Percentiles rank a stretch among this genome's conserved stretches.
phyloP scores from a whole-genome alignment of 2,888 invertebrate genomes.

The Ochropacha duplaris region DNA sequence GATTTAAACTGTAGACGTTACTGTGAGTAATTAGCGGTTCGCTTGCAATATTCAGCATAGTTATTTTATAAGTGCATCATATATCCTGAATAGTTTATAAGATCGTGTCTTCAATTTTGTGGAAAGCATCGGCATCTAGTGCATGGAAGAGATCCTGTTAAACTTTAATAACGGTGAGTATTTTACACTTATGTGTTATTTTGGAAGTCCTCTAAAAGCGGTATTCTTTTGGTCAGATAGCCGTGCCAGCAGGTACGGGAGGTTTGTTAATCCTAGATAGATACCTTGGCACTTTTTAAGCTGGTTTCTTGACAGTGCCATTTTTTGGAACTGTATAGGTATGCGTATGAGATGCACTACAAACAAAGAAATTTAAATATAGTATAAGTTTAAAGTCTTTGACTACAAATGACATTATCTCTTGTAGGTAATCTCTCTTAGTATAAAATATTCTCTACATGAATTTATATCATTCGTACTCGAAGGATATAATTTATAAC shows the following conservation, averaged over 20 bases:
- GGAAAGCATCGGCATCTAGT: conserved; percentile 68
- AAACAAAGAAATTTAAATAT: no score
- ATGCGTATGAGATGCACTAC: no score
- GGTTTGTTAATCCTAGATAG: not conserved
- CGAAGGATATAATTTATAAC: no score
- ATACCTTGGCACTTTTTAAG: not conserved
- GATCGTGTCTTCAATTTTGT: conserved; percentile 67
- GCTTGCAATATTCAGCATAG: conserved; percentile 13
- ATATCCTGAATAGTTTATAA: conserved; percentile 39
- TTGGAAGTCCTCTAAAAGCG: not conserved
- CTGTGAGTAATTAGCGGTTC: conserved; percentile 31
- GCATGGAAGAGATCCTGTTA: conserved; percentile 73
- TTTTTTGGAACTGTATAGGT: no score
- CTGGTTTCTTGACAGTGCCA: no score
- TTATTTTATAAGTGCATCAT: conserved; percentile 34
- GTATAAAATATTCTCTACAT: no score
- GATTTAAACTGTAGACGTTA: conserved; percentile 37
- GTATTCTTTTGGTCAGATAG: not conserved
- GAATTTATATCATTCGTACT: no score
- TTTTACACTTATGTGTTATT: conserved; percentile 33
- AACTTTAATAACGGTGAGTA: conserved; percentile 74
- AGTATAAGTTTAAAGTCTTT: no score
- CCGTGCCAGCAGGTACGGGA: not conserved
- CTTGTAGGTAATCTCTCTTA: no score
- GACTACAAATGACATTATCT: no score